Conservation (phyloP, 2,888 invertebrate species). For the Hofmannophila pseudospretella region DNA sequence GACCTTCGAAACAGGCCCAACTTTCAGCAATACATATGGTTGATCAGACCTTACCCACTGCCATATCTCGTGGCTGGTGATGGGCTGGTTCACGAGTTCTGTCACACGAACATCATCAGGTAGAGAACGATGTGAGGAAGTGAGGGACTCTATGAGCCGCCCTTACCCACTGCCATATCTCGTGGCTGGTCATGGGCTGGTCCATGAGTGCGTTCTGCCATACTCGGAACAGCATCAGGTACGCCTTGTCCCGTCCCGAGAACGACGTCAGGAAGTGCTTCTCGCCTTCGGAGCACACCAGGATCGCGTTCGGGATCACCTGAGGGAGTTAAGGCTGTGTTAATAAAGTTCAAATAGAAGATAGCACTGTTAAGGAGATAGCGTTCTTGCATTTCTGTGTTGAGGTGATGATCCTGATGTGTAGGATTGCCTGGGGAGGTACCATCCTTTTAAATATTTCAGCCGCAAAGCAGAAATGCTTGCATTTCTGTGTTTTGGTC, state of each 20-base stretch:
- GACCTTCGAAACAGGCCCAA: no score
- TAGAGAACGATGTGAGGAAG: constrained; percentile 97
- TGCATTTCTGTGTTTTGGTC: no score
- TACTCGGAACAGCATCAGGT: constrained; percentile 95
- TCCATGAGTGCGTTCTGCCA: constrained; percentile 98
- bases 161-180: constrained; percentile 92
- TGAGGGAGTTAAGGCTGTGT: no score
- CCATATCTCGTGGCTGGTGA: constrained; percentile 91
- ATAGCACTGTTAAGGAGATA: no score
- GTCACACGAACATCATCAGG: constrained; percentile 98
- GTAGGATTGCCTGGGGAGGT: no score
- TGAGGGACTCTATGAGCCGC: constrained; percentile 47
- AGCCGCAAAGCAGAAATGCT: no score
- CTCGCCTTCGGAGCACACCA: constrained; percentile 88
- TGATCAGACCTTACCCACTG: constrained; percentile 81
- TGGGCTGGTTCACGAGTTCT: constrained; percentile 94
- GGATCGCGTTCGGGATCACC: constrained; percentile 98
- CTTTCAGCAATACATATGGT: not conserved
- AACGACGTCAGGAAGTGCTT: constrained; percentile 97
- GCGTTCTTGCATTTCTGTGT: no score
- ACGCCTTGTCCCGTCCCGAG: constrained; percentile 95
- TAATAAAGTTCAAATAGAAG: no score
- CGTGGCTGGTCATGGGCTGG: constrained; percentile 88
- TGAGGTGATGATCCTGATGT: no score
- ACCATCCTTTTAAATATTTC: no score